Percentiles rank a stretch among this genome's conserved stretches.
phyloP scores from a whole-genome alignment of 2,797 vertebrate genomes.

The Artibeus jamaicensis region DNA sequence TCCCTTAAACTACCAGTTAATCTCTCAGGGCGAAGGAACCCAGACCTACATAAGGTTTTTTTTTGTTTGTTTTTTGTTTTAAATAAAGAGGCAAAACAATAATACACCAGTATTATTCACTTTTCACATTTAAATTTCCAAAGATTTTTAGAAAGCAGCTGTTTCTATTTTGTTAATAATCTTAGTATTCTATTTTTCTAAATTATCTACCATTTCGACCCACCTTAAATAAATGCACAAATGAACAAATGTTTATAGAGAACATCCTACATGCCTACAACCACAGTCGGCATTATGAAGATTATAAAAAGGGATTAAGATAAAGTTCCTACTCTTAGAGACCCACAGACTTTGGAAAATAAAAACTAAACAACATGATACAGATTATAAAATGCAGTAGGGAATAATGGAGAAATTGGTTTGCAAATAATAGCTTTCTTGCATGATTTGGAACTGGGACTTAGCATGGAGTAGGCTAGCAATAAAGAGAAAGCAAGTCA shows the following conservation, averaged over 20 bases:
- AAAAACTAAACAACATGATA: background rate
- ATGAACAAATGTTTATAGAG: background rate
- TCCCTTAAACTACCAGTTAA: background rate
- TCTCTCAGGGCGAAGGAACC: background rate
- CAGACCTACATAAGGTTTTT: background rate
- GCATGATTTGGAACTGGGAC: background rate
- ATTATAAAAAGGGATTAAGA: background rate
- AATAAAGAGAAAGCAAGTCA: background rate
- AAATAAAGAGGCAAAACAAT: background rate
- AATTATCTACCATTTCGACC: background rate
- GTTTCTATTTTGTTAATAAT: background rate
- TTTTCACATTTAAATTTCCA: constrained; percentile 22
- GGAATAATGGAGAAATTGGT: background rate
- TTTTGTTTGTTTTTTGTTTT: too few relatives aligned
- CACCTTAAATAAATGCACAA: background rate
- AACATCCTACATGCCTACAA: background rate
- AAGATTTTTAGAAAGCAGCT: background rate
- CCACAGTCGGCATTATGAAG: background rate
- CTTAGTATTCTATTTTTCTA: background rate
- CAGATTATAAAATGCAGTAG: background rate
- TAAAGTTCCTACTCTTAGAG: background rate
- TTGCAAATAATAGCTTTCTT: background rate
- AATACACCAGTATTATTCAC: background rate
- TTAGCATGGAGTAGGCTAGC: background rate
- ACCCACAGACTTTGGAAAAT: background rate